Evolutionary conservation across 2,797 vertebrate species (phyloP).

Genomic region (Numenius phaeopus): DNA sequence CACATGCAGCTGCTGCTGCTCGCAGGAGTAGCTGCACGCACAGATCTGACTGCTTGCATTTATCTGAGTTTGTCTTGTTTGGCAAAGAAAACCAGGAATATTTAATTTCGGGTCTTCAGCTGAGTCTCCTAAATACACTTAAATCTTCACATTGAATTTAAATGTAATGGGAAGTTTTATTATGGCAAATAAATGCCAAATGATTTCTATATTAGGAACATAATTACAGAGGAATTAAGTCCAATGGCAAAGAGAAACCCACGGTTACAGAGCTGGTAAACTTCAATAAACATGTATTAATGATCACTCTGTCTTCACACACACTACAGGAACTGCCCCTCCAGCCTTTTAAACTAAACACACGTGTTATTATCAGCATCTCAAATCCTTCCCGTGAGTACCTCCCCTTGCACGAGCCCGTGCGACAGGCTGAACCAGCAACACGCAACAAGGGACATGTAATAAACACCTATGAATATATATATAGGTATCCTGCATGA

Average conservation of each 20-base stretch:
- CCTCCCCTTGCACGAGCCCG: rapidly evolving
- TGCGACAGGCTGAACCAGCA: not conserved
- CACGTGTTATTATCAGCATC: not conserved
- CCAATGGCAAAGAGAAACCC: conserved; percentile 10
- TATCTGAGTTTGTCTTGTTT: conserved; percentile 18
- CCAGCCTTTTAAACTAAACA: not conserved
- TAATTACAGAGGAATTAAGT: conserved; percentile 51
- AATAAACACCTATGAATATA: not conserved
- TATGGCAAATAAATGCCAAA: conserved; percentile 55
- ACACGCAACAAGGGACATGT: not conserved
- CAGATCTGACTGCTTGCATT: not conserved
- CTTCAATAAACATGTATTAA: conserved; percentile 15
- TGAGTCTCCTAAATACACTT: conserved; percentile 6
- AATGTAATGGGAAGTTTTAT: conserved; percentile 48
- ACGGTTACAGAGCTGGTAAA: conserved; percentile 32
- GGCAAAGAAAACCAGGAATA: conserved; percentile 29
- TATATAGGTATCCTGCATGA: not conserved
- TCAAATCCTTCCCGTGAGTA: not conserved
- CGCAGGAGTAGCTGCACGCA: not conserved
- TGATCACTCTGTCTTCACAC: conserved; percentile 12
- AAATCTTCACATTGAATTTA: conserved; percentile 35
- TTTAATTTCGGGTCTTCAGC: conserved; percentile 40
- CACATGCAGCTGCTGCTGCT: not conserved
- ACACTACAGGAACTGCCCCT: not conserved
- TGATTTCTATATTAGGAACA: conserved; percentile 53